These are phyloP conservation scores for Zootermopsis nevadensis DNA, from an alignment of 2,888 invertebrate genomes.

Conservation along the genomic window DNA sequence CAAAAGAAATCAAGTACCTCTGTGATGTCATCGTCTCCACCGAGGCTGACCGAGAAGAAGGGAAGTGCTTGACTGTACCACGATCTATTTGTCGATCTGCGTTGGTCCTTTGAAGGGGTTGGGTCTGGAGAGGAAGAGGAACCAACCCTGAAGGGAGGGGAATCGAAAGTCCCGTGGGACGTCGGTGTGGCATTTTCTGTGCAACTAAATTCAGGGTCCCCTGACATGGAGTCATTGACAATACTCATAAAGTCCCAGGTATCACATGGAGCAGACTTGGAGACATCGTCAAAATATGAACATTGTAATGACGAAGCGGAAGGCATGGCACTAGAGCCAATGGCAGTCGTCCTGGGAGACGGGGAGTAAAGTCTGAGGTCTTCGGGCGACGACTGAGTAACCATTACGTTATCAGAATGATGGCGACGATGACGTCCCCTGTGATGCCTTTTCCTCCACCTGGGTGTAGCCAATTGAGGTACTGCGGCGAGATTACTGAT, in stretches of 20 bases:
- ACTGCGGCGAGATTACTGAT: background rate
- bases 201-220: background rate
- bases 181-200: background rate
- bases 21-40: constrained; percentile 23
- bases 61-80: constrained; percentile 18
- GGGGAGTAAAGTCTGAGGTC: background rate
- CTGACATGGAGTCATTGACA: background rate
- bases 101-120: background rate
- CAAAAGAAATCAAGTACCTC: too few relatives aligned
- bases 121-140: background rate
- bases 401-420: background rate
- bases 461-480: background rate
- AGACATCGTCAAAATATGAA: background rate
- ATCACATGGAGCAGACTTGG: constrained; percentile 15
- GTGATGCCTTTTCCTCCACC: background rate
- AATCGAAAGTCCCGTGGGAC: background rate
- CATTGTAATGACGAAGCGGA: background rate
- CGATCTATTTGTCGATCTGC: background rate
- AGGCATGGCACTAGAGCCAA: background rate
- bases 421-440: constrained; percentile 9
- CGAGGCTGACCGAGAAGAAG: constrained; percentile 34
- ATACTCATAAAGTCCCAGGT: background rate
- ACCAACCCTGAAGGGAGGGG: background rate
- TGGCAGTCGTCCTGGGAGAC: background rate
- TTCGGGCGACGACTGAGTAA: background rate